Evolutionary conservation across 1,140 invertebrate species (phyloP).

Genomic region (Pseudomyrmex flavicornis): DNA sequence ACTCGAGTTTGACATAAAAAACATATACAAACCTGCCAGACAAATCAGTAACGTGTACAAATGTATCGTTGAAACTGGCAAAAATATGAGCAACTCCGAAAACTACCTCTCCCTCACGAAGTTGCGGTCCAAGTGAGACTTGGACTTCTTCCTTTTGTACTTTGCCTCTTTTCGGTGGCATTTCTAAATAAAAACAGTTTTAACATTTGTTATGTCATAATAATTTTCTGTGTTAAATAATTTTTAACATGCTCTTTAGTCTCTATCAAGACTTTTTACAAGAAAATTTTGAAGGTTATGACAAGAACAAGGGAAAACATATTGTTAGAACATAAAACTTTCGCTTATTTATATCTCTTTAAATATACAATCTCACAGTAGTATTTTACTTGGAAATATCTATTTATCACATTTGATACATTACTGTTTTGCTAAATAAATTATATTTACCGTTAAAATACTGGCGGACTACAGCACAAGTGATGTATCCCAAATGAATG

Average conservation of each 20-base stretch:
- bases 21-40: constrained; percentile 91
- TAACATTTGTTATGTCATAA: constrained; percentile 3
- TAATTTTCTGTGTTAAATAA: not conserved
- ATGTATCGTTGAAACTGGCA: constrained; percentile 99
- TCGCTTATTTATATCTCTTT: constrained; percentile 64
- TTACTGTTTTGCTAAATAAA: no score
- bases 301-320: constrained; percentile 32
- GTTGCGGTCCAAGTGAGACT: constrained; percentile 98
- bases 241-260: not conserved
- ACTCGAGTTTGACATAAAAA: not conserved
- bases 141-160: constrained; percentile 98
- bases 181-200: constrained; percentile 82
- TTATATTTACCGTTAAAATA: no score
- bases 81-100: constrained; percentile 99
- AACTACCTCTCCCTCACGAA: constrained; percentile 98
- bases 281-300: constrained; percentile 65
- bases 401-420: not conserved
- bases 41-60: constrained; percentile 99
- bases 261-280: not conserved
- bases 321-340: constrained; percentile 56
- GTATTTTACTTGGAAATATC: not conserved
- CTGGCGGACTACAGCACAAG: no score
- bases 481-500: no score
- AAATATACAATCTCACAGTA: constrained; percentile 7
- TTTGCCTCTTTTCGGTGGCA: constrained; percentile 99